phyloP scores from a whole-genome alignment of 2,113 vertebrate genomes.

The Crotalus viridis region DNA sequence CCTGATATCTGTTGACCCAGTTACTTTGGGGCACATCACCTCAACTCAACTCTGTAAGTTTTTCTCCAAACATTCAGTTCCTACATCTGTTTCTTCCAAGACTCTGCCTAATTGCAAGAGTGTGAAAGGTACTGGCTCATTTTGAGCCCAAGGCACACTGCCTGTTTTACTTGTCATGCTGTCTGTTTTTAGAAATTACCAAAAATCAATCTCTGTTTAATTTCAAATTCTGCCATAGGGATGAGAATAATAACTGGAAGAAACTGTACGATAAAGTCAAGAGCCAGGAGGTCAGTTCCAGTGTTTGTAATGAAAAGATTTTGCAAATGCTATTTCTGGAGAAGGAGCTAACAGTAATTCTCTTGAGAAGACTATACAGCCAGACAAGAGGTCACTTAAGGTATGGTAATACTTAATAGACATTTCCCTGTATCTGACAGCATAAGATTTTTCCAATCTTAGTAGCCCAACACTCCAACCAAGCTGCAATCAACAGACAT shows the following conservation, averaged over 20 bases:
- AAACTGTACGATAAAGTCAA: background rate
- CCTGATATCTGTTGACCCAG: background rate
- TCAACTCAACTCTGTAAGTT: background rate
- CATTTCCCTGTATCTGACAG: background rate
- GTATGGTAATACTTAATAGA: background rate
- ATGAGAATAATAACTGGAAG: background rate
- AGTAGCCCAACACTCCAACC: background rate
- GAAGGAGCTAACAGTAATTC: background rate
- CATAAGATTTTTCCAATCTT: background rate
- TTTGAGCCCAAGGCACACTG: background rate
- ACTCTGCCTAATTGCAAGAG: background rate
- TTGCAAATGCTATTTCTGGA: background rate
- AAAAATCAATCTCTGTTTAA: background rate
- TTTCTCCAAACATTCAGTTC: background rate
- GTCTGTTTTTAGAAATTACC: background rate
- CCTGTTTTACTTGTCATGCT: background rate
- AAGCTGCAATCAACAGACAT: background rate
- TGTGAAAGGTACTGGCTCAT: background rate
- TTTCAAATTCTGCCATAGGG: background rate
- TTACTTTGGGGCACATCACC: background rate
- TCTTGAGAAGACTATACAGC: background rate
- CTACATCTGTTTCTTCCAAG: background rate
- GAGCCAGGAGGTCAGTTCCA: background rate
- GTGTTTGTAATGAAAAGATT: background rate
- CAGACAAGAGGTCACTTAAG: background rate